A percentile compares a stretch with the other conserved stretches of the same genome.
Evolutionary conservation across 2,113 vertebrate genomes (phyloP).

Genomic region (Oxyruncus cristatus): DNA sequence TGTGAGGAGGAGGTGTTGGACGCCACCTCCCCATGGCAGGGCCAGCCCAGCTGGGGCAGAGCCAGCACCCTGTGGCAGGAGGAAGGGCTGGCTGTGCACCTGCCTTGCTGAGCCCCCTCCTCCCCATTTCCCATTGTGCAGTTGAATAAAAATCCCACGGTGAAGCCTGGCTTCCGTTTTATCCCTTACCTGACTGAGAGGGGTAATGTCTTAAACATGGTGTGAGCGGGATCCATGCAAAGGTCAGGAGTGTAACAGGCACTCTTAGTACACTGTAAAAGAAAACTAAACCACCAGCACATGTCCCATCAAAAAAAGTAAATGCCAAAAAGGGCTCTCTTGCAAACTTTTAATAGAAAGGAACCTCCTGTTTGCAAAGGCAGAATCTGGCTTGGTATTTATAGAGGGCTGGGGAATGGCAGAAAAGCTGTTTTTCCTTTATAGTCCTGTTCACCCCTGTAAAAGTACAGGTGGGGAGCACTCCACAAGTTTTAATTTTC

Average conservation of each 20-base stretch:
- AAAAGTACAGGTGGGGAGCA: conserved; percentile 14
- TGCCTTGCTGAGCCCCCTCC: neutral
- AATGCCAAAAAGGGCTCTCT: neutral
- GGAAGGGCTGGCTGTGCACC: neutral
- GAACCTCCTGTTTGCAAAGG: neutral
- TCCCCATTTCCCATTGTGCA: neutral
- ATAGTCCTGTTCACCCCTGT: neutral
- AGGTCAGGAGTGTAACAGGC: neutral
- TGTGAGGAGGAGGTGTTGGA: neutral
- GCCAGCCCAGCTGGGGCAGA: neutral
- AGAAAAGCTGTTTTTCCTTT: conserved; percentile 10
- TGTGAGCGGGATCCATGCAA: neutral
- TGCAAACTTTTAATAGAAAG: neutral
- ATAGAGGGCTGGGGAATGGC: neutral
- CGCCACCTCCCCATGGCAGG: neutral
- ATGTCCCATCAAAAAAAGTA: neutral
- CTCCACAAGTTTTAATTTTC: neutral
- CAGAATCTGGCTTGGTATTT: neutral
- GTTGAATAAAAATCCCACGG: neutral
- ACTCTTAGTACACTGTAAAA: neutral
- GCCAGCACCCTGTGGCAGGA: neutral
- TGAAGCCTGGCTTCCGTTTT: neutral
- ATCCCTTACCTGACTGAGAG: neutral
- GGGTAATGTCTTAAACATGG: neutral
- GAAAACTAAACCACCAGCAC: neutral